These are phyloP conservation scores for Oreochromis mossambicus DNA, from an alignment of 2,797 vertebrate species.

Conservation along the genomic window DNA sequence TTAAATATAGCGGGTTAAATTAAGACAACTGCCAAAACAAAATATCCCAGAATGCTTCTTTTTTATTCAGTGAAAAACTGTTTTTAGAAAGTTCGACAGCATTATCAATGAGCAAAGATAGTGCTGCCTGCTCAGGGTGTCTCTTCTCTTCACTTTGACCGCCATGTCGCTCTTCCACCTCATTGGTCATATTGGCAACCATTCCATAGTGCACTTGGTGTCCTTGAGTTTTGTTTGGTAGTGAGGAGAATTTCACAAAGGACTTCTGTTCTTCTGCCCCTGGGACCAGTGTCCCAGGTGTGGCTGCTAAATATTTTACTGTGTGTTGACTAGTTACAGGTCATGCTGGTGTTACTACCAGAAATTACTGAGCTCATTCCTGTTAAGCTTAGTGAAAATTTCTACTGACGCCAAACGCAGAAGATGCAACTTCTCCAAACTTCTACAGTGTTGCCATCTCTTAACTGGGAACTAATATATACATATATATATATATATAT, in stretches of 20 bases:
- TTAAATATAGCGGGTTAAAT: neutral
- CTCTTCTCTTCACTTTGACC: neutral
- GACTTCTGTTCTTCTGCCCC: conserved; percentile 1
- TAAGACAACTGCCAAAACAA: neutral
- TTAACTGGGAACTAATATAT: neutral
- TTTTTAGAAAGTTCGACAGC: conserved; percentile 1
- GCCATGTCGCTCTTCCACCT: neutral
- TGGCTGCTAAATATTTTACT: conserved; percentile 19
- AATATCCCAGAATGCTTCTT: neutral
- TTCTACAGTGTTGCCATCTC: neutral
- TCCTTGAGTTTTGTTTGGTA: conserved; percentile 40
- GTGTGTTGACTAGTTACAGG: conserved; percentile 18
- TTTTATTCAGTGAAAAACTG: neutral
- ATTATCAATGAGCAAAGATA: conserved; percentile 1
- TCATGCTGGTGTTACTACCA: conserved; percentile 24
- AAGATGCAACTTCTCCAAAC: neutral
- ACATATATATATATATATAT: neutral
- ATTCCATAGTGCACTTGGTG: neutral
- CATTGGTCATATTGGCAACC: conserved; percentile 20
- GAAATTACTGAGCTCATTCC: conserved; percentile 12
- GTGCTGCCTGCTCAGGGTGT: neutral
- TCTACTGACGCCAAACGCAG: neutral
- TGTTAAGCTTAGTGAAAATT: conserved; percentile 3
- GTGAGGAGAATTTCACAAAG: conserved; percentile 8
- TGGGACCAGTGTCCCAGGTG: conserved; percentile 17